A percentile compares a stretch with the other conserved stretches of the same genome.
These are phyloP conservation scores for Xestia xanthographa DNA, from an alignment of 2,888 invertebrate genomes.

Conservation along the genomic window DNA sequence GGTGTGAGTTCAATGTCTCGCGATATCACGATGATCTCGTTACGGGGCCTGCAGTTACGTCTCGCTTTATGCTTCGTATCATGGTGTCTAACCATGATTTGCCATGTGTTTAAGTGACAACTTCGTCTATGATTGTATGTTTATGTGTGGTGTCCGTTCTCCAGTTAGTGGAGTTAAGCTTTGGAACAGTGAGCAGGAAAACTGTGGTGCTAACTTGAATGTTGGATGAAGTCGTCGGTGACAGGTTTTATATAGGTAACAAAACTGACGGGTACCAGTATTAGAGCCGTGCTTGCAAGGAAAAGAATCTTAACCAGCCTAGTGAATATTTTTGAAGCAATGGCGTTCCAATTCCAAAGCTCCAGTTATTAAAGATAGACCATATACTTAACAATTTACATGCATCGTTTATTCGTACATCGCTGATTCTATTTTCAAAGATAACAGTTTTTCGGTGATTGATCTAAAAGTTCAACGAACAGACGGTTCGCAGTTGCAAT, in stretches of 20 bases:
- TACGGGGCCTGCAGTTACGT: slow-evolving; percentile 66
- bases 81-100: slow-evolving; percentile 51
- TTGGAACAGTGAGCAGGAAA: slow-evolving; percentile 48
- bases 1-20: slow-evolving; percentile 80
- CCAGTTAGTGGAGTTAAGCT: slow-evolving; percentile 41
- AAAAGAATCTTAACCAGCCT: not conserved
- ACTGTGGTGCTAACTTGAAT: slow-evolving; percentile 10
- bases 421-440: not conserved
- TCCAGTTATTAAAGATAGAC: not conserved
- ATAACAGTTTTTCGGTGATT: slow-evolving; percentile 16
- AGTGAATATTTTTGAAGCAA: not conserved
- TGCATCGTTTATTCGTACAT: no score
- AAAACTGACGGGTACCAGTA: not conserved
- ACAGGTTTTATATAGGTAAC: not conserved
- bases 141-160: slow-evolving; percentile 32
- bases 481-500: slow-evolving; percentile 14
- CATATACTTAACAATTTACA: no score
- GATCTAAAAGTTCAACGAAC: slow-evolving; percentile 28
- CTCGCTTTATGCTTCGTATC: slow-evolving; percentile 57
- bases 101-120: slow-evolving; percentile 65
- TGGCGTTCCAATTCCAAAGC: not conserved
- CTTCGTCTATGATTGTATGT: slow-evolving; percentile 46
- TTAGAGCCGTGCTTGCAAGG: not conserved
- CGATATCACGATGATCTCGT: slow-evolving; percentile 78
- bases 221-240: not conserved